Base-by-base conservation (phyloP, 2,797 vertebrate genomes). In the Etheostoma perlongum region DNA sequence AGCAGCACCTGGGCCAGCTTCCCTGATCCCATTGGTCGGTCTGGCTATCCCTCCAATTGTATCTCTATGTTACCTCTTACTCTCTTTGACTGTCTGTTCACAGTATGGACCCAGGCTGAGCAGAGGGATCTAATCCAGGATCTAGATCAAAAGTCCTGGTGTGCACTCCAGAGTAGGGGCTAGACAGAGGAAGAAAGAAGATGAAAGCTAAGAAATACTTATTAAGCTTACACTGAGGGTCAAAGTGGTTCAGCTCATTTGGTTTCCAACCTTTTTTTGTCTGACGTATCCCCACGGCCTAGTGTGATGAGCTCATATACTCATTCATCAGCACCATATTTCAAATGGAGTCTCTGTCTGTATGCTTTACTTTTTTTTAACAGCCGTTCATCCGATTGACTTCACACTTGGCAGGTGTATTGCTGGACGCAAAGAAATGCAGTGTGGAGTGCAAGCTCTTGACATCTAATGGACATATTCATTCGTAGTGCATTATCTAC, bases 1-100 rank as follows among this genome's bases (percentile, higher is more conserved):
- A 99, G 95, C 93, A 97, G 87, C 87, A 96, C 93, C 91, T 85
- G 93, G 91, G 95, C 93, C 88, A 96, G 92, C 90, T 95, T 95
- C 76, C 81, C 85, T 12, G 76, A 75, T 92, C 94, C 96, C 96
- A 96, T 96, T 88, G 90, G 92, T 90, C 76, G 25, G 66, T 83
- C 75, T 88, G 78, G 89, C 88, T 91, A 47, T 90, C 72, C 88
- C 90, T 88, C 84, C 79, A 55, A 74, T 64, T 25, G 64, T 48
- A 70, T 71, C 58, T 69, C 68, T 13, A 30, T 59, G 79, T 78
- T 71, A 59, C 25, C 25, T 23, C 66, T 86, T 74, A 52, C 59
- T 76, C 69, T 76, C 59, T 67, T 62, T 57, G 67, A 68, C 51
- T 83, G 55, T 81, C 44, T 33, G 75, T 76, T 88, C 82, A 72